Percentiles rank a stretch among this genome's conserved stretches.
phyloP scores from a whole-genome alignment of 2,797 vertebrate genomes.

The Eulemur rubriventer region DNA sequence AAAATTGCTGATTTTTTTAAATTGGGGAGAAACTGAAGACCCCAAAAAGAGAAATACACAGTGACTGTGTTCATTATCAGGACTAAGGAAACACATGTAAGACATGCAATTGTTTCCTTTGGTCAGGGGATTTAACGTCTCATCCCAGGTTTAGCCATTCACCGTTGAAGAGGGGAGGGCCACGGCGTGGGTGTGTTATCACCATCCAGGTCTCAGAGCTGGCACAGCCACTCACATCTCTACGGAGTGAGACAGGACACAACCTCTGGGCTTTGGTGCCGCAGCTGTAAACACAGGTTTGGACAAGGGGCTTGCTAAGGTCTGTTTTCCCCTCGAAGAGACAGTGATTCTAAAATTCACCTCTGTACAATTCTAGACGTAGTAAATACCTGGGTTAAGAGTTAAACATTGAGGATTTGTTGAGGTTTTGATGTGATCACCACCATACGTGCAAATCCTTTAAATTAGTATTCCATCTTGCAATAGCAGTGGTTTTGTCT shows the following conservation, averaged over 20 bases:
- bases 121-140: neutral
- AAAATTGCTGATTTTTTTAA: neutral
- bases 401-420: neutral
- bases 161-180: neutral
- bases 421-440: neutral
- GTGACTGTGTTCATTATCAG: neutral
- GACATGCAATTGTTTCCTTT: neutral
- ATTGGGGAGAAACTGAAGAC: neutral
- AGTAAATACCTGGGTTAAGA: neutral
- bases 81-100: neutral
- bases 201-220: neutral
- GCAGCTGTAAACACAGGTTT: neutral
- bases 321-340: neutral
- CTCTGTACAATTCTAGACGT: neutral
- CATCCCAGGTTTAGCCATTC: neutral
- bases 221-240: accelerated
- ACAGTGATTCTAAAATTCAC: neutral
- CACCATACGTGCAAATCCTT: neutral
- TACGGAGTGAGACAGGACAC: neutral
- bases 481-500: neutral
- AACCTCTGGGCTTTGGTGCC: too few relatives aligned
- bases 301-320: neutral
- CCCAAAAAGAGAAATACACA: neutral
- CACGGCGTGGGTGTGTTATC: accelerated
- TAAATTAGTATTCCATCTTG: neutral